Conservation (phyloP, 2,113 vertebrate species). For the Ceyx melanurus region DNA sequence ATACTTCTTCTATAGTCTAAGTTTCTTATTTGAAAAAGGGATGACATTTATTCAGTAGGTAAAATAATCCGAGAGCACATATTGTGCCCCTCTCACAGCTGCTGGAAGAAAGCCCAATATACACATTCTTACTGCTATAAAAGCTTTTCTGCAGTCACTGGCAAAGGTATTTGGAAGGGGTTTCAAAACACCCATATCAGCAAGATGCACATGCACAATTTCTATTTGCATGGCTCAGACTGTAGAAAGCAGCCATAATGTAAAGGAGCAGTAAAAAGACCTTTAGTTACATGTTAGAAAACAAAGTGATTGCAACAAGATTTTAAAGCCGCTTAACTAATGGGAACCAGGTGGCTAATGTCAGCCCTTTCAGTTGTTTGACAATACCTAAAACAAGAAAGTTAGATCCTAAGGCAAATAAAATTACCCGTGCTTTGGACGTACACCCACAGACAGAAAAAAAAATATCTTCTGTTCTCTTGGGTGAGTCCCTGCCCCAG, state of each 20-base stretch:
- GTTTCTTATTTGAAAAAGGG: slow-evolving; percentile 27
- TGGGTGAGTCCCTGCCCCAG: neutral
- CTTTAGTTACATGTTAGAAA: neutral
- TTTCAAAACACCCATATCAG: neutral
- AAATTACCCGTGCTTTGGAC: neutral
- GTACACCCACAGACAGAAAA: neutral
- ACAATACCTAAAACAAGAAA: slow-evolving; percentile 18
- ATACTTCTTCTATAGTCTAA: neutral
- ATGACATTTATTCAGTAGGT: slow-evolving; percentile 36
- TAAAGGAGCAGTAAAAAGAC: neutral
- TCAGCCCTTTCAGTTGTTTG: neutral
- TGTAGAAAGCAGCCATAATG: neutral
- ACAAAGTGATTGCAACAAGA: neutral
- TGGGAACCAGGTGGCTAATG: neutral
- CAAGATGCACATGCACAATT: neutral
- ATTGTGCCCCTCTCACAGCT: neutral
- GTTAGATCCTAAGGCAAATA: neutral
- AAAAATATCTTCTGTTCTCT: neutral
- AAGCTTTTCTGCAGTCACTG: slow-evolving; percentile 4
- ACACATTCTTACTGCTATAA: neutral
- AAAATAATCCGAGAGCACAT: slow-evolving; percentile 20
- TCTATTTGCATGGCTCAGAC: neutral
- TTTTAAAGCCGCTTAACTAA: slow-evolving; percentile 25
- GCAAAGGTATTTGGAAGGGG: neutral
- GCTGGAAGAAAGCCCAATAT: slow-evolving; percentile 28